These are phyloP conservation scores for Macrophya annulata DNA, from an alignment of 2,888 invertebrate species.

Conservation along the genomic window DNA sequence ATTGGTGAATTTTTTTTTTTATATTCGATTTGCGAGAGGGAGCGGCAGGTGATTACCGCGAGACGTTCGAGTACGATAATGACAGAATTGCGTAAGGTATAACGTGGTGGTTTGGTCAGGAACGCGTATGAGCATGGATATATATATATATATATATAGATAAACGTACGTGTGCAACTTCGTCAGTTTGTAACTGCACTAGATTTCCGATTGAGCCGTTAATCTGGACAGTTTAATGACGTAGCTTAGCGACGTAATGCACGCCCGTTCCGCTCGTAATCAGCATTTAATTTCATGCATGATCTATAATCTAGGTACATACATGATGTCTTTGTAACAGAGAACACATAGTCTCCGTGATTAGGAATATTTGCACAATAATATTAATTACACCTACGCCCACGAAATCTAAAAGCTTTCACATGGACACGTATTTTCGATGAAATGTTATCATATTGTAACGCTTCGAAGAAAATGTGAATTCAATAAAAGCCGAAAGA, in stretches of 20 bases:
- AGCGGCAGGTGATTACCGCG: slow-evolving; percentile 71
- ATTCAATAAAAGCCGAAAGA: neutral
- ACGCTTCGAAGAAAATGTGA: neutral
- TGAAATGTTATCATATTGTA: neutral
- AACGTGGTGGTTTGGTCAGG: slow-evolving; percentile 35
- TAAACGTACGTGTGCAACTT: slow-evolving; percentile 2
- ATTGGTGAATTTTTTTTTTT: slow-evolving; percentile 71
- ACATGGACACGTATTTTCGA: neutral
- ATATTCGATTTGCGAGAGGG: slow-evolving; percentile 59
- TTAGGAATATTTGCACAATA: slow-evolving; percentile 16
- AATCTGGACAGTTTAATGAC: slow-evolving; percentile 49
- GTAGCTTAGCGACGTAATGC: slow-evolving; percentile 34
- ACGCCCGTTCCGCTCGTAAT: slow-evolving; percentile 30
- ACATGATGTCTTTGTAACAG: slow-evolving; percentile 5
- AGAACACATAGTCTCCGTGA: slow-evolving; percentile 1
- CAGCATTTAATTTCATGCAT: slow-evolving; percentile 41
- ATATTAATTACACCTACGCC: neutral
- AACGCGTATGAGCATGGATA: slow-evolving; percentile 8
- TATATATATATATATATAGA: neutral
- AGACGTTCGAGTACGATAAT: slow-evolving; percentile 38
- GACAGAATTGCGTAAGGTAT: slow-evolving; percentile 47
- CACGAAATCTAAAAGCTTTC: neutral
- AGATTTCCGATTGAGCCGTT: slow-evolving; percentile 49
- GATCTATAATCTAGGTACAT: neutral
- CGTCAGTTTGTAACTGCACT: slow-evolving; percentile 19